Evolutionary conservation across 1,140 invertebrate genomes (phyloP), one percentile per base, ranked within the genome.

Genomic region (Mamestra configurata): DNA sequence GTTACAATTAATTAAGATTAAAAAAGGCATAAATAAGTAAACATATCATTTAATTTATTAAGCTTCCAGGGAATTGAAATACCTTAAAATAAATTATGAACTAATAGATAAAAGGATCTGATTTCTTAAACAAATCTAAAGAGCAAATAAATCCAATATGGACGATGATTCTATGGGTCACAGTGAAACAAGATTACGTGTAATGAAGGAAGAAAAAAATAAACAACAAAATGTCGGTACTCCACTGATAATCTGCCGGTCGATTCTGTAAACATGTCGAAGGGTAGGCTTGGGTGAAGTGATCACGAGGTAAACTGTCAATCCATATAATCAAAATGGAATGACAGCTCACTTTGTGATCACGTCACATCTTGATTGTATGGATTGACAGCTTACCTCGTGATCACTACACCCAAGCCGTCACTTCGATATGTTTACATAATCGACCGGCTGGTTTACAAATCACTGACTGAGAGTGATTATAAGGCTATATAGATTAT

Each of bases 201-300:
- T 59, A 75, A 75, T 75, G 71, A 75, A 75, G 31, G 53, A 37
- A 24, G 13, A 35, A 31, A n/a, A 35, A 35, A 55, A 57, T 46
- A 68, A 46, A 68, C 64, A 68, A 15, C 37, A 13, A 49, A 49
- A 70, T 46, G 13, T 13, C 43, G 37, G 10, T 18, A 35, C 35
- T 15, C 22, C 8, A 46, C 20, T 55, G 18, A 24, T 57, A 57
- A 57, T 27, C 24, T n/a, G n/a, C n/a, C n/a, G n/a, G n/a, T n/a
- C n/a, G n/a, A n/a, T n/a, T n/a, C n/a, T n/a, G n/a, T n/a, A n/a
- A n/a, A n/a, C n/a, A n/a, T n/a, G n/a, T n/a, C n/a, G n/a, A n/a
- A n/a, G n/a, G n/a, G n/a, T n/a, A n/a, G n/a, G n/a, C n/a, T n/a
- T n/a, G n/a, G n/a, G n/a, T n/a, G n/a, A n/a, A n/a, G n/a, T n/a